A percentile compares a stretch with the other conserved stretches of the same genome.
Evolutionary conservation across 2,797 vertebrate genomes (phyloP).

Genomic region (Channa striata): DNA sequence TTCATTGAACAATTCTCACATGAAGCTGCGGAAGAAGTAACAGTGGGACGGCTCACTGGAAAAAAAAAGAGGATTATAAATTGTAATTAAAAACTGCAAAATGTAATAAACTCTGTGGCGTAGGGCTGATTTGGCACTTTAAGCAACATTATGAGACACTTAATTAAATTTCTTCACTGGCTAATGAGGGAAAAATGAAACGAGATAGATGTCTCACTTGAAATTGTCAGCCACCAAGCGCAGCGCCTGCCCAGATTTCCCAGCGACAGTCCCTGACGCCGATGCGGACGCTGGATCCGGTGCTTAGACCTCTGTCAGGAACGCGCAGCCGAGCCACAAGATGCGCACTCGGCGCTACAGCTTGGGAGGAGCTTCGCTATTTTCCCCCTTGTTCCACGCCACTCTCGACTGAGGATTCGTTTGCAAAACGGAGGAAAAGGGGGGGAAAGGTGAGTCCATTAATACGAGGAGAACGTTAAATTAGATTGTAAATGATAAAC

Average conservation of each 20-base stretch:
- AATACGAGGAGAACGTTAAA: conserved; percentile 1
- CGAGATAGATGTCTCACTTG: neutral
- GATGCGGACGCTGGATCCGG: conserved; percentile 41
- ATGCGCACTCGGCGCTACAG: conserved; percentile 64
- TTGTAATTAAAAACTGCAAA: neutral
- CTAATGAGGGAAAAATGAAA: neutral
- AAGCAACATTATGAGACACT: neutral
- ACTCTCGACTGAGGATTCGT: conserved; percentile 60
- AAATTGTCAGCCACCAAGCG: neutral
- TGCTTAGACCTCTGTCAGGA: conserved; percentile 49
- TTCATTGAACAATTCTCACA: conserved; percentile 13
- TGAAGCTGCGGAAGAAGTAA: neutral
- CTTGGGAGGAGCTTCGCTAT: conserved; percentile 77
- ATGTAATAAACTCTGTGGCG: conserved; percentile 11
- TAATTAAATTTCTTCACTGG: neutral
- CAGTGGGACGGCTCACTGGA: neutral
- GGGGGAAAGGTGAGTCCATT: conserved; percentile 72
- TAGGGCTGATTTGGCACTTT: conserved; percentile 4
- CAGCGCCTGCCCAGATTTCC: conserved; percentile 33
- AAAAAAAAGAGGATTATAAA: conserved; percentile 20
- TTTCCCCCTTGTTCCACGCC: conserved; percentile 59
- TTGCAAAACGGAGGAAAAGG: conserved; percentile 55
- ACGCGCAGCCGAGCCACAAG: conserved; percentile 62
- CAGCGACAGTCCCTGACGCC: conserved; percentile 26
- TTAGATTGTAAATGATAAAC: conserved; percentile 8